These are phyloP conservation scores for Marasmarcha lunaedactyla DNA, from an alignment of 2,888 invertebrate species.

Conservation along the genomic window DNA sequence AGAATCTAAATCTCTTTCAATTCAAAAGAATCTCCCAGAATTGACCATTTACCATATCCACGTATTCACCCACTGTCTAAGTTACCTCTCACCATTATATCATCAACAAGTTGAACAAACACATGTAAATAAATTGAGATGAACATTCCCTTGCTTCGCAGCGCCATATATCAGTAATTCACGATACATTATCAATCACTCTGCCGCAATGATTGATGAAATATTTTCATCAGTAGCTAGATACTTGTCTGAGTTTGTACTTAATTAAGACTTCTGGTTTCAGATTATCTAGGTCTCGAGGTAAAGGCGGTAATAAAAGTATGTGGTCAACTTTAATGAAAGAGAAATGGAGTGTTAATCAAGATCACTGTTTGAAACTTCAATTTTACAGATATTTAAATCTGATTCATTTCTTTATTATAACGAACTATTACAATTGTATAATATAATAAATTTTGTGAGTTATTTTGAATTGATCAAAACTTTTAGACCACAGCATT, in stretches of 20 bases:
- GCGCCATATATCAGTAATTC: slow-evolving; percentile 66
- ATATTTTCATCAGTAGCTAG: slow-evolving; percentile 63
- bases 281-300: slow-evolving; percentile 7
- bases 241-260: slow-evolving; percentile 55
- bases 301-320: too few species aligned
- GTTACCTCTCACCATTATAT: slow-evolving; percentile 28
- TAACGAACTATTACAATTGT: too few species aligned
- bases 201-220: slow-evolving; percentile 59
- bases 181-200: slow-evolving; percentile 64
- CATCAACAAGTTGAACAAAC: slow-evolving; percentile 64
- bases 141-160: slow-evolving; percentile 51
- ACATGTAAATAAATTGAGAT: slow-evolving; percentile 68
- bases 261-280: slow-evolving; percentile 59
- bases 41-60: background rate
- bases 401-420: too few species aligned
- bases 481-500: too few species aligned
- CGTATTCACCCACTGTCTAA: background rate
- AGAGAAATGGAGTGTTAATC: too few species aligned
- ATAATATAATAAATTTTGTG: too few species aligned
- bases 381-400: too few species aligned
- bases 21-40: too few species aligned
- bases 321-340: too few species aligned
- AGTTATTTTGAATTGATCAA: too few species aligned
- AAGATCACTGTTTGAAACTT: too few species aligned
- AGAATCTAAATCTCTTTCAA: too few species aligned